Base-by-base conservation (phyloP, 2,113 vertebrate genomes). In the Cromileptes altivelis region DNA sequence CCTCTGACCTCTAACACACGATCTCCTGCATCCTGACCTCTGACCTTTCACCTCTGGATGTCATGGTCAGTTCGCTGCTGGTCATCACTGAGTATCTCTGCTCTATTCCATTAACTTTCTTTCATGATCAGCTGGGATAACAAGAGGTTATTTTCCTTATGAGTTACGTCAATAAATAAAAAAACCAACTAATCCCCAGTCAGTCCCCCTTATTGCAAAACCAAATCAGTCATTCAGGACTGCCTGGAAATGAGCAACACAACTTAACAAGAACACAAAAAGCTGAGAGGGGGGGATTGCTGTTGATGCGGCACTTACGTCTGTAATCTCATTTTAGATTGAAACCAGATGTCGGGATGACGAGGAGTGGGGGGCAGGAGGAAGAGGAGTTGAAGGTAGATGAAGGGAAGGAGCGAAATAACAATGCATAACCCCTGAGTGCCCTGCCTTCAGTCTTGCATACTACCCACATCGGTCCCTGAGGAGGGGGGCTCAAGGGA, bases 1-100 rank as follows among this genome's bases (percentile, higher is more conserved):
- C 95, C 96, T 89, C 62, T 94, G 96, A 96, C 95, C 96, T 95
- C 94, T 89, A 91, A 96, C 95, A 96, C 85, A 80, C 45, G 64
- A 90, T 60, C 87, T 69, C 45, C 79, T 72, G 53, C 85, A 71
- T 84, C 78, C 80, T 86, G 73, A 87, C 82, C 83, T 70, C 42
- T 86, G 78, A 90, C 87, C 90, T 84, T 74, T 92, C 64, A 86
- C 86, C 87, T 77, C 50, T n/a, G 5, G 49, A 64, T 74, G 82
- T 90, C 88, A 87, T 49, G 76, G 77, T 89, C 86, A 87, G 86
- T 27, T 49, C 85, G 79, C 89, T 85, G 80, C 63, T 77, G 23
- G 82, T 87, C 62, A 57, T 90, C 69, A 87, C 53, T 9, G 33
- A 4, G 10, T 30, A 45, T 73, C 45, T 80, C 72, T 61, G 27